Conservation (phyloP, 2,113 vertebrate species). For the Anguilla japonica region DNA sequence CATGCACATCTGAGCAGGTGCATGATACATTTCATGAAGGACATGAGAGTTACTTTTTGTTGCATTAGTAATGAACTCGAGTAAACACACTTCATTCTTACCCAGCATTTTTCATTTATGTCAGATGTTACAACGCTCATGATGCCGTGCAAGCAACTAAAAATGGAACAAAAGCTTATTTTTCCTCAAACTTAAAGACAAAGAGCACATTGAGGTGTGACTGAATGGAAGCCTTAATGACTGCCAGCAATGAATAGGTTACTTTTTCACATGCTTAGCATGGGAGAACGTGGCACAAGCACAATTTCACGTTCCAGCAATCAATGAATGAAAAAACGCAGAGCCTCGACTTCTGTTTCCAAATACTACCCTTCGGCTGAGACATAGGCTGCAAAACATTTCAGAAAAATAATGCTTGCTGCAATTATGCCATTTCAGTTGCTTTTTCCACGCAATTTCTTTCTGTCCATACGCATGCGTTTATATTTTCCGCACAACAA, state of each 20-base stretch:
- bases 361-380: not conserved
- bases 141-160: not conserved
- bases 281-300: not conserved
- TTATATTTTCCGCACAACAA: no score
- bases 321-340: not conserved
- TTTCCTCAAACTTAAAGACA: not conserved
- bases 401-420: no score
- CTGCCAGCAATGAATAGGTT: not conserved
- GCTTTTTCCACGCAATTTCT: no score
- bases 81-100: not conserved
- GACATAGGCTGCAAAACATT: no score
- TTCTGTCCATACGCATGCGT: no score
- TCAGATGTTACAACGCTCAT: not conserved
- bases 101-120: not conserved
- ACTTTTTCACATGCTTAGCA: not conserved
- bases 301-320: not conserved
- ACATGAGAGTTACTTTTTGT: not conserved
- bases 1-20: no score
- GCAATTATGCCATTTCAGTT: no score
- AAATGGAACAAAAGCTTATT: not conserved
- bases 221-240: not conserved
- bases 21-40: no score
- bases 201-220: not conserved
- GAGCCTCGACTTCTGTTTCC: not conserved
- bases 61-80: not conserved